Evolutionary conservation across 2,888 invertebrate genomes (phyloP).

Genomic region (Caenorhabditis becei): DNA sequence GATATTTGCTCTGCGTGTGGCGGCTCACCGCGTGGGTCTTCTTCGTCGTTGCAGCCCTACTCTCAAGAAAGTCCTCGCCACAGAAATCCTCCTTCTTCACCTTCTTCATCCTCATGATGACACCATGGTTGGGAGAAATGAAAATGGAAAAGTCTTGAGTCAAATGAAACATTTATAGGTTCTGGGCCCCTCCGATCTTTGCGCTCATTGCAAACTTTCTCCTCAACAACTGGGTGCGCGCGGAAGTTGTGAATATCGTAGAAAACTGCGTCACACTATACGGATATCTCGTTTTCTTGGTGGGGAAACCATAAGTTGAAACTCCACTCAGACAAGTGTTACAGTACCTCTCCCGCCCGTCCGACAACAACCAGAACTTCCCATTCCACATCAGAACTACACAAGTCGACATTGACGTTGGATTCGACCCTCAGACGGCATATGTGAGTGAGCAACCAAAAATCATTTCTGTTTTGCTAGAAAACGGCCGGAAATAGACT

Average conservation of each 20-base stretch:
- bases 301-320: constrained; percentile 82
- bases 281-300: constrained; percentile 88
- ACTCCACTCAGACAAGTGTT: constrained; percentile 74
- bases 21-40: constrained; percentile 88
- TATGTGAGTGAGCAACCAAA: constrained; percentile 63
- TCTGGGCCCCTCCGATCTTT: constrained; percentile 89
- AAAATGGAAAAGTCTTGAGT: not conserved
- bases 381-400: constrained; percentile 93
- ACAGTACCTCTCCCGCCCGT: constrained; percentile 89
- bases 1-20: constrained; percentile 84
- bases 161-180: constrained; percentile 84
- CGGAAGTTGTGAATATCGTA: constrained; percentile 87
- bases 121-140: constrained; percentile 86
- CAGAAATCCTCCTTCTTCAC: constrained; percentile 90
- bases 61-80: constrained; percentile 82
- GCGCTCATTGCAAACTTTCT: constrained; percentile 89
- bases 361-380: constrained; percentile 91
- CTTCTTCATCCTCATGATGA: constrained; percentile 89
- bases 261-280: constrained; percentile 86
- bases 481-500: no score
- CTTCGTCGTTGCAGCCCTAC: constrained; percentile 86
- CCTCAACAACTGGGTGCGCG: constrained; percentile 89
- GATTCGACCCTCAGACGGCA: constrained; percentile 64
- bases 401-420: constrained; percentile 84
- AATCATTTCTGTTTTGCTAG: not conserved